These are phyloP conservation scores for Urocyon cinereoargenteus DNA, from an alignment of 2,797 vertebrate species.

Conservation along the genomic window DNA sequence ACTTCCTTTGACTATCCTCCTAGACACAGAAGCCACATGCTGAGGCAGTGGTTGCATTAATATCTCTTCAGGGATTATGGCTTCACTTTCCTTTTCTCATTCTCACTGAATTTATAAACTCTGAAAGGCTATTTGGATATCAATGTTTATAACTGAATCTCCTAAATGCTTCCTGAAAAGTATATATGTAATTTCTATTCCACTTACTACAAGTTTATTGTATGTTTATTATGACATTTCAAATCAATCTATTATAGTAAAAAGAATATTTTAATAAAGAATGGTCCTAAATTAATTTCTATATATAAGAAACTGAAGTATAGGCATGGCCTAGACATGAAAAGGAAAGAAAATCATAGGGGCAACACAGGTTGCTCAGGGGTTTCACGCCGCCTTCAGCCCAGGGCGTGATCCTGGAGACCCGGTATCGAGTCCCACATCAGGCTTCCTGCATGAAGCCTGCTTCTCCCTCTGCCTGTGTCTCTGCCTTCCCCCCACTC, in stretches of 20 bases:
- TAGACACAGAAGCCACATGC: background rate
- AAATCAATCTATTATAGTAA: background rate
- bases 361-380: too few relatives aligned
- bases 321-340: background rate
- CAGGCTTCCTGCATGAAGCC: too few relatives aligned
- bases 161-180: background rate
- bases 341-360: background rate
- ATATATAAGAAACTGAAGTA: background rate
- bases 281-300: background rate
- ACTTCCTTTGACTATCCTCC: background rate
- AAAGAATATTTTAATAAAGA: slow-evolving; percentile 23
- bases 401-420: too few relatives aligned
- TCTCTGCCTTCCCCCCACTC: too few relatives aligned
- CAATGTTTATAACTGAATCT: slow-evolving; percentile 27
- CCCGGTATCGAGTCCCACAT: too few relatives aligned
- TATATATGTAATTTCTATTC: background rate
- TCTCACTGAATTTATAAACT: background rate
- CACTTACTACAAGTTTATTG: background rate
- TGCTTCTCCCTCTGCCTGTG: too few relatives aligned
- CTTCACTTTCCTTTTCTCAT: background rate
- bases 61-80: background rate
- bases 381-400: too few relatives aligned
- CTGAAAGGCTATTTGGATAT: background rate
- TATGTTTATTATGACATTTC: background rate
- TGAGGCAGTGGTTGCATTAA: background rate